A percentile compares a stretch with the other conserved stretches of the same genome.
Evolutionary conservation across 2,113 vertebrate genomes (phyloP).

Genomic region (Pao palembangensis): DNA sequence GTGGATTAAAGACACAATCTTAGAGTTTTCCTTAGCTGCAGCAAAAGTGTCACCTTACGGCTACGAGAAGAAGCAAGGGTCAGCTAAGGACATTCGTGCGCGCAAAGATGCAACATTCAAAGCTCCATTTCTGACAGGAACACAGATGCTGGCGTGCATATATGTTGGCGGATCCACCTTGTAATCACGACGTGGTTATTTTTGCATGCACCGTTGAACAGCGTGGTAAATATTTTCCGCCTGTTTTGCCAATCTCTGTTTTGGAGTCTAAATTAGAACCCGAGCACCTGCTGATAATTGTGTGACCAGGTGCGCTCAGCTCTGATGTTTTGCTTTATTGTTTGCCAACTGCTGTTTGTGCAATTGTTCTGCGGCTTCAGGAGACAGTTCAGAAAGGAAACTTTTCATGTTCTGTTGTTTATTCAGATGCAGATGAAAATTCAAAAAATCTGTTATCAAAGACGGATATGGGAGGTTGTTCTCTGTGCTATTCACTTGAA

Average conservation of each 20-base stretch:
- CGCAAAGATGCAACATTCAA: no score
- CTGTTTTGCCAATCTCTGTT: slow-evolving; percentile 6
- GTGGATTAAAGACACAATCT: no score
- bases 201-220: not conserved
- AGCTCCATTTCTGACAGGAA: no score
- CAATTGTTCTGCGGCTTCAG: slow-evolving; percentile 8
- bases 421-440: no score
- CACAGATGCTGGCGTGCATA: not conserved
- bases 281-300: slow-evolving; percentile 40
- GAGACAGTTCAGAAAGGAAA: not conserved
- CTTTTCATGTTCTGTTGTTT: not conserved
- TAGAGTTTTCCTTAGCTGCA: no score
- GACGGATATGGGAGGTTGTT: no score
- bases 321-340: slow-evolving; percentile 24
- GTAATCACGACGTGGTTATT: not conserved
- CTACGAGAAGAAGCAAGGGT: no score
- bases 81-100: no score
- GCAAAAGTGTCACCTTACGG: no score
- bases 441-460: no score
- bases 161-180: not conserved
- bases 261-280: slow-evolving; percentile 29
- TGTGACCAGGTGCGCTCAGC: slow-evolving; percentile 24
- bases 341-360: slow-evolving; percentile 17
- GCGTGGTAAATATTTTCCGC: slow-evolving; percentile 14
- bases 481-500: no score